Percentiles rank a stretch among this genome's conserved stretches.
Evolutionary conservation across 1,140 invertebrate genomes (phyloP).

Genomic region (Trypoxylus dichotomus): DNA sequence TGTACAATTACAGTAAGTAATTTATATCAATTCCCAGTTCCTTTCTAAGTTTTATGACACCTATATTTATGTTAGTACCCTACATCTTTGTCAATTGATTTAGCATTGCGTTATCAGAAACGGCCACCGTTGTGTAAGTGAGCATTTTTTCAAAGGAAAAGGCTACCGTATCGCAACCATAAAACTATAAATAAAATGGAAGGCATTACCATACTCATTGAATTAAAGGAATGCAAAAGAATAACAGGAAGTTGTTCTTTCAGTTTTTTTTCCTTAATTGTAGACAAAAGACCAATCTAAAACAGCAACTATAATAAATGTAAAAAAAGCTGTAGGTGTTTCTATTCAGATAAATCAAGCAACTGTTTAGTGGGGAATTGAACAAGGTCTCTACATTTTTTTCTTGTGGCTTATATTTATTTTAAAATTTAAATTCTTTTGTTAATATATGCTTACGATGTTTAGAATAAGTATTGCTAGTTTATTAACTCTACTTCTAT

Average conservation of each 20-base stretch:
- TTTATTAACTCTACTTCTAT: too few species aligned
- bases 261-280: neutral
- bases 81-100: slow-evolving; percentile 16
- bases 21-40: slow-evolving; percentile 20
- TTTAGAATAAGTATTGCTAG: too few species aligned
- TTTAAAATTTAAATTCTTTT: neutral
- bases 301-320: neutral
- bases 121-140: neutral
- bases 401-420: neutral
- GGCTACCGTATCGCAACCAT: neutral
- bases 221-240: neutral
- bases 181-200: slow-evolving; percentile 1
- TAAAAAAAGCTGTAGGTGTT: slow-evolving; percentile 1
- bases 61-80: slow-evolving; percentile 15
- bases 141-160: neutral
- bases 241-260: slow-evolving; percentile 10
- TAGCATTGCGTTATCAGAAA: slow-evolving; percentile 18
- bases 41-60: slow-evolving; percentile 22
- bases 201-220: slow-evolving; percentile 13
- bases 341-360: neutral
- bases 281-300: neutral
- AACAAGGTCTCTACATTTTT: too few species aligned
- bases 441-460: neutral
- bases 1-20: slow-evolving; percentile 15
- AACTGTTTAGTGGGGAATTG: neutral